These are phyloP conservation scores for Caenorhabditis brenneri DNA, from an alignment of 1,140 invertebrate genomes.

Conservation along the genomic window DNA sequence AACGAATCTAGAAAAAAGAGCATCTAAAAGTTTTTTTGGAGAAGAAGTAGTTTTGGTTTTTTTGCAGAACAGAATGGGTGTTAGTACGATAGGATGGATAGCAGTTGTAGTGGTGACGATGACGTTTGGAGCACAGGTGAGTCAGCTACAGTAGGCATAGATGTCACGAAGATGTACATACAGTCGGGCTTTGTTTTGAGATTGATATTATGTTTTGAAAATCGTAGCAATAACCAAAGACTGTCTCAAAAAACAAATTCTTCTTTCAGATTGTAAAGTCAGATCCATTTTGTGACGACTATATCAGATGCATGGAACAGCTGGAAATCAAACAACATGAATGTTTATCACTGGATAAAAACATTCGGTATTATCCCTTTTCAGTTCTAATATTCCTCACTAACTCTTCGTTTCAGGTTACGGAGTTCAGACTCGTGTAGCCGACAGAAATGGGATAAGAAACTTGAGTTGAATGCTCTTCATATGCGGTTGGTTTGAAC, in stretches of 20 bases:
- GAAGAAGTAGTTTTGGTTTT: not conserved
- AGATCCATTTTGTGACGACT: conserved; percentile 46
- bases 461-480: conserved; percentile 48
- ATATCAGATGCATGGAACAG: conserved; percentile 45
- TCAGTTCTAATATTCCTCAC: too few relatives aligned
- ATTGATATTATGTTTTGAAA: too few relatives aligned
- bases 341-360: conserved; percentile 46
- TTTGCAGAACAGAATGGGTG: not conserved
- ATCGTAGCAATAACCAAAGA: too few relatives aligned
- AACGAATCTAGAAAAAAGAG: not conserved
- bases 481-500: conserved; percentile 4
- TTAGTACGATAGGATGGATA: not conserved
- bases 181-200: too few relatives aligned
- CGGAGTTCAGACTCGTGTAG: conserved; percentile 26
- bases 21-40: not conserved
- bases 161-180: too few relatives aligned
- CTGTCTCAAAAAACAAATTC: too few relatives aligned
- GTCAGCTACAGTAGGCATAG: too few relatives aligned
- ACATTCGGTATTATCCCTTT: not conserved
- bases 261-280: not conserved
- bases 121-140: not conserved
- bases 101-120: not conserved
- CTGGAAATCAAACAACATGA: conserved; percentile 46
- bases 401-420: not conserved
- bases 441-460: conserved; percentile 43